Percentiles rank a stretch among this genome's conserved stretches.
Evolutionary conservation across 2,113 vertebrate genomes (phyloP).

Genomic region (Rhinoptilus africanus): DNA sequence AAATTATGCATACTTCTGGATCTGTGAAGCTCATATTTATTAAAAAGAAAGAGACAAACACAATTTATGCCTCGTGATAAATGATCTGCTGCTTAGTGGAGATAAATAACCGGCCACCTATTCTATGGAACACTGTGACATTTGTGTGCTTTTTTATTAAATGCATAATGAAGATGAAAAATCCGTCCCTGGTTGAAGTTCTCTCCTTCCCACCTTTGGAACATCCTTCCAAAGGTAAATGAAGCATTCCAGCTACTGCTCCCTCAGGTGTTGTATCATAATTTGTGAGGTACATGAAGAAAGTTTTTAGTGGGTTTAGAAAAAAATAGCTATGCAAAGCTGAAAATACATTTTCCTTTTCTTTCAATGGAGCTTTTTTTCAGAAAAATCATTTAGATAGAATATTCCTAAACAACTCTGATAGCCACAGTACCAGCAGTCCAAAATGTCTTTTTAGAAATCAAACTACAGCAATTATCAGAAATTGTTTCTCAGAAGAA

Average conservation of each 20-base stretch:
- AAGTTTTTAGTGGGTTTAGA: background rate
- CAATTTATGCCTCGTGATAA: background rate
- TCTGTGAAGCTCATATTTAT: background rate
- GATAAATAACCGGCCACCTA: background rate
- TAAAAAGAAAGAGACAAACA: background rate
- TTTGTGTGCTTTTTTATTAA: background rate
- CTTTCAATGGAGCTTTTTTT: background rate
- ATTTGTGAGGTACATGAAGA: background rate
- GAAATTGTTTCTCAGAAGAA: background rate
- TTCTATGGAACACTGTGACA: background rate
- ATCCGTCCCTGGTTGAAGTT: background rate
- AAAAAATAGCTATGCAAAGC: background rate
- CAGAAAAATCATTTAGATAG: background rate
- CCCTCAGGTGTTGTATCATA: background rate
- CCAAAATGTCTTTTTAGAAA: background rate
- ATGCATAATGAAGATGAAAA: conserved; percentile 25
- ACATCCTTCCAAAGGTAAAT: background rate
- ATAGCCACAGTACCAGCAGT: background rate
- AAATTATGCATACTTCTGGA: background rate
- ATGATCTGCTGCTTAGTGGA: background rate
- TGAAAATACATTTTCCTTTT: background rate
- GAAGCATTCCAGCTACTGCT: background rate
- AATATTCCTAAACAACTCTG: background rate
- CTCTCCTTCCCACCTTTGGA: background rate
- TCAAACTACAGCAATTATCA: background rate